These are phyloP conservation scores for Neodiprion virginianus DNA, from an alignment of 1,140 invertebrate genomes.

Conservation along the genomic window DNA sequence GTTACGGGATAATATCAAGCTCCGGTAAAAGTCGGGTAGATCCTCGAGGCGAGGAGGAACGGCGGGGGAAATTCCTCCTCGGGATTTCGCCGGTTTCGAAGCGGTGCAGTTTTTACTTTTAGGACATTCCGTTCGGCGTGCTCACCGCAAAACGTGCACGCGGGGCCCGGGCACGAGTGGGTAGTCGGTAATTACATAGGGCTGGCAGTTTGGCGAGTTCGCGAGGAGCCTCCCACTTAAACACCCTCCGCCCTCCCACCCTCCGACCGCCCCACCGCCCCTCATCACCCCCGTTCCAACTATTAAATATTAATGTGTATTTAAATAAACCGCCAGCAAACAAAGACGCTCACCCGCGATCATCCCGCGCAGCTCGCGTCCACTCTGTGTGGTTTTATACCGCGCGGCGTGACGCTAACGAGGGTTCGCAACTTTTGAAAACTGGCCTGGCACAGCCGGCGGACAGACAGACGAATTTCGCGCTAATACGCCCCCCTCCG, in stretches of 20 bases:
- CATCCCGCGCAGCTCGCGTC: neutral
- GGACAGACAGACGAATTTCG: too few relatives aligned
- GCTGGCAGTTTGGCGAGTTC: conserved; percentile 32
- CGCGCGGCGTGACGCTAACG: conserved; percentile 1
- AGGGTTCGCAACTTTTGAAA: conserved; percentile 7
- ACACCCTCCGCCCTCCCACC: conserved; percentile 26
- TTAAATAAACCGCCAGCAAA: conserved; percentile 48
- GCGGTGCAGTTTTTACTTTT: conserved; percentile 23
- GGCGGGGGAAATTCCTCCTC: neutral
- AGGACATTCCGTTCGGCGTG: conserved; percentile 21
- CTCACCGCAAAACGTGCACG: conserved; percentile 9
- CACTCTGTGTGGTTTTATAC: neutral
- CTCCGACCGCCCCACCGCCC: too few relatives aligned
- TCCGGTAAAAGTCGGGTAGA: too few relatives aligned
- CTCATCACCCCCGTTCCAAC: conserved; percentile 13
- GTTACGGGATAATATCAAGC: too few relatives aligned
- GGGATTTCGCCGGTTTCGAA: neutral
- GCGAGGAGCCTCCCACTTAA: conserved; percentile 49
- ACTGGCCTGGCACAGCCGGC: neutral
- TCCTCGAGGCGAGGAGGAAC: neutral
- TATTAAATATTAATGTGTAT: conserved; percentile 56
- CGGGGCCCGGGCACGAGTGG: conserved; percentile 32
- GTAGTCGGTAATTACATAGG: conserved; percentile 49
- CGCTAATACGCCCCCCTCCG: too few relatives aligned
- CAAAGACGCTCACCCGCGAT: conserved; percentile 23